A percentile compares a stretch with the other conserved stretches of the same genome.
Conservation (phyloP, 2,888 invertebrate genomes). For the Trichogramma evanescens region DNA sequence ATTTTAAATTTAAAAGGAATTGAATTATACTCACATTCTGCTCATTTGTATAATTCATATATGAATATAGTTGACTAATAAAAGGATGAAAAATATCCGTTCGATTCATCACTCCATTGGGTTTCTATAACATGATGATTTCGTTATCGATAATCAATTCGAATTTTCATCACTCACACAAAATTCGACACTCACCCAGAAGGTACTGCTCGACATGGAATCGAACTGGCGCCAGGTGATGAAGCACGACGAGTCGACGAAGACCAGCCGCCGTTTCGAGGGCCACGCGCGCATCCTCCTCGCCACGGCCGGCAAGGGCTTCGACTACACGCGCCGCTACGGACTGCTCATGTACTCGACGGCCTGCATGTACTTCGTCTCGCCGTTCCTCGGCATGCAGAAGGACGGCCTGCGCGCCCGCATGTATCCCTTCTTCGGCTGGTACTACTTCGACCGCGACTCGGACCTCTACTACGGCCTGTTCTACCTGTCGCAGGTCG, state of each 20-base stretch:
- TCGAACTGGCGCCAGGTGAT: constrained; percentile 18
- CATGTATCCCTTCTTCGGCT: constrained; percentile 24
- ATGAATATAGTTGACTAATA: too few species aligned
- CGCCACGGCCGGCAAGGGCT: constrained; percentile 11
- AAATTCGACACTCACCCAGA: constrained; percentile 1
- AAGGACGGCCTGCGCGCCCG: constrained; percentile 7
- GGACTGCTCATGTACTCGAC: constrained; percentile 21
- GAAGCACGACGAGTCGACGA: neutral
- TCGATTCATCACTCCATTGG: neutral
- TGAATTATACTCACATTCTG: too few species aligned
- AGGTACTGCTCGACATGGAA: constrained; percentile 11
- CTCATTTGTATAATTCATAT: too few species aligned
- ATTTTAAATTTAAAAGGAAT: too few species aligned
- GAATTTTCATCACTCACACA: neutral
- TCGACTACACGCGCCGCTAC: constrained; percentile 18
- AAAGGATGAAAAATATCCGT: too few species aligned
- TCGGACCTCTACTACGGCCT: constrained; percentile 19
- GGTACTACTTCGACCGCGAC: constrained; percentile 23
- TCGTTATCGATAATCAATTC: neutral
- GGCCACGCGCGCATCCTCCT: constrained; percentile 15
- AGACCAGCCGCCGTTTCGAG: too few species aligned
- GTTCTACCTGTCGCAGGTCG: constrained; percentile 20
- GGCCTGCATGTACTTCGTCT: constrained; percentile 19
- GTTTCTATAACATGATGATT: neutral
- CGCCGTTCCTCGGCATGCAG: constrained; percentile 20